Evolutionary conservation across 35 echinoderm and acorn worm species (phyloP).

Genomic region (Strongylocentrotus purpuratus): DNA sequence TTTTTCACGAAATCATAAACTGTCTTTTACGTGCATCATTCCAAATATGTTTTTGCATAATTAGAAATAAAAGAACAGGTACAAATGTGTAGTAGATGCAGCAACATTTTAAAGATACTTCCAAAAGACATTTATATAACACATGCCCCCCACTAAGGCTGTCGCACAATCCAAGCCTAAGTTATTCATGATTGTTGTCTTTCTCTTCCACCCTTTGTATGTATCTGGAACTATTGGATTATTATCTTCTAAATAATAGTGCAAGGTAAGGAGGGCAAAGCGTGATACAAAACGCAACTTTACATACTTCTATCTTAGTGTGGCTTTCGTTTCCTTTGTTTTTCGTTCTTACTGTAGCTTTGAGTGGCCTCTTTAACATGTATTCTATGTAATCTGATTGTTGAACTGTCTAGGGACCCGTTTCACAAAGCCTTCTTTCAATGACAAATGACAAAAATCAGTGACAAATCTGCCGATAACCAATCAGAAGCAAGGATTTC

Average conservation of each 20-base stretch:
- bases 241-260: constrained; percentile 20
- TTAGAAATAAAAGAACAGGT: too few species aligned
- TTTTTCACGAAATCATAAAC: too few species aligned
- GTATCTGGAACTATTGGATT: constrained; percentile 1
- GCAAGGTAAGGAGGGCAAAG: not conserved
- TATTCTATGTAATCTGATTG: not conserved
- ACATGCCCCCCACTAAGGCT: not conserved
- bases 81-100: too few species aligned
- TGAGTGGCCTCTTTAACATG: not conserved
- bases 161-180: not conserved
- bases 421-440: too few species aligned
- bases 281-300: not conserved
- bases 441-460: too few species aligned
- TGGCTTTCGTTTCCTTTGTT: not conserved
- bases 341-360: not conserved
- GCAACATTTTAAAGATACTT: too few species aligned
- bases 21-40: too few species aligned
- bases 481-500: too few species aligned
- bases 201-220: constrained; percentile 11
- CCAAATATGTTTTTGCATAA: too few species aligned
- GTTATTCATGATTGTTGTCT: not conserved
- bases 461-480: too few species aligned
- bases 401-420: too few species aligned
- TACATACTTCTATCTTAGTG: constrained; percentile 9
- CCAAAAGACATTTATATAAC: too few species aligned